Conservation (phyloP, 2,888 invertebrate species). For the Rambutsinella grinnellia region DNA sequence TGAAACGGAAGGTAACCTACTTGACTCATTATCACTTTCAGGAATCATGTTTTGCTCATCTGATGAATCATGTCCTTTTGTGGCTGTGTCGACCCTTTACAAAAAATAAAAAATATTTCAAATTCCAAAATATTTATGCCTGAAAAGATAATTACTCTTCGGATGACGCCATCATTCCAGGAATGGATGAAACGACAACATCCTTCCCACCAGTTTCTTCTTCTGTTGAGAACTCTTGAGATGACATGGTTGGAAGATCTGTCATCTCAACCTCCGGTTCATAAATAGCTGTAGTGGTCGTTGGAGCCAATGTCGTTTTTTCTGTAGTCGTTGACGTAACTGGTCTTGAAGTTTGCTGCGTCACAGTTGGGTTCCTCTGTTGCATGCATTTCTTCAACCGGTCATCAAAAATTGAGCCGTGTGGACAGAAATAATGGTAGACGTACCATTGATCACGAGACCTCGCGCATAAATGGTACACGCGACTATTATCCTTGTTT, state of each 20-base stretch:
- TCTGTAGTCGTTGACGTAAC: neutral
- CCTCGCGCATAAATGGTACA: conserved; percentile 36
- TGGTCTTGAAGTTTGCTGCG: no score
- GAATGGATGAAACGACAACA: no score
- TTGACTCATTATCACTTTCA: conserved; percentile 34
- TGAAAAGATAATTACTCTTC: no score
- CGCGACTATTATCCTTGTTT: conserved; percentile 9
- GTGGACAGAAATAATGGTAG: conserved; percentile 28
- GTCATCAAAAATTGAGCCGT: conserved; percentile 8
- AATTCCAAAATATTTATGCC: neutral
- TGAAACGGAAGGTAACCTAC: conserved; percentile 4
- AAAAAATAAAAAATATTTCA: neutral
- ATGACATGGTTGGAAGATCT: no score
- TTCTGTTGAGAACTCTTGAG: conserved; percentile 23
- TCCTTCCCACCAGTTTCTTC: neutral
- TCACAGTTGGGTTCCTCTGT: no score
- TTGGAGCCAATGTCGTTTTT: conserved; percentile 1
- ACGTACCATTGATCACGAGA: conserved; percentile 33
- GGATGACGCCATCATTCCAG: no score
- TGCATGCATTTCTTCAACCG: conserved; percentile 13
- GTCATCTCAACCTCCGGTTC: no score
- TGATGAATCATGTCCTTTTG: neutral
- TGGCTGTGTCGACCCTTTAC: neutral
- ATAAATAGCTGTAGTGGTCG: conserved; percentile 6
- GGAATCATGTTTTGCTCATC: conserved; percentile 32